A percentile compares a stretch with the other conserved stretches of the same genome.
phyloP scores from a whole-genome alignment of 2,888 invertebrate species.

The Ischnura elegans region DNA sequence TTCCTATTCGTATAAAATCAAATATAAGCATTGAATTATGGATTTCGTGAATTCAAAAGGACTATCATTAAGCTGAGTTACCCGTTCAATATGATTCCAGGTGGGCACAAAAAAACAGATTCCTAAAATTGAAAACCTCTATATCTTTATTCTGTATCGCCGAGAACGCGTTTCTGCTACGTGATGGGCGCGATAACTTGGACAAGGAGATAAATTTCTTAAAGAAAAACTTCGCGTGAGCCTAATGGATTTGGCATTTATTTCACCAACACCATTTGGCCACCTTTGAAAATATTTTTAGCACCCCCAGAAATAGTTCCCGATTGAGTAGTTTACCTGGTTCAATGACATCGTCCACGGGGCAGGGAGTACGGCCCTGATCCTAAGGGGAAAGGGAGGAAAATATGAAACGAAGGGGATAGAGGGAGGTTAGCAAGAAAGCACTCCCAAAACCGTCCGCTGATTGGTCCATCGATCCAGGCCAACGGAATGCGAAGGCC shows the following conservation, averaged over 20 bases:
- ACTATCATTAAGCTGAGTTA: neutral
- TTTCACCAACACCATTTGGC: too few relatives aligned
- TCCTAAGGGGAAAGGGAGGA: neutral
- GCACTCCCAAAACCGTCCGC: neutral
- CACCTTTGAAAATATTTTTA: neutral
- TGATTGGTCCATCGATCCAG: constrained; percentile 48
- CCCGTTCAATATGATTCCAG: neutral
- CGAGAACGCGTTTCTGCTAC: neutral
- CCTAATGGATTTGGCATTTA: neutral
- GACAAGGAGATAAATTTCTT: neutral
- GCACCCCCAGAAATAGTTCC: neutral
- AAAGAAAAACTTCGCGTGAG: neutral
- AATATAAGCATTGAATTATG: too few relatives aligned
- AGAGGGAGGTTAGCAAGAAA: neutral
- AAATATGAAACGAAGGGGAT: neutral
- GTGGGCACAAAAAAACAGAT: neutral
- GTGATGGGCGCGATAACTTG: neutral
- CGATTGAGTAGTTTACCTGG: neutral
- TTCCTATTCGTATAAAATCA: too few relatives aligned
- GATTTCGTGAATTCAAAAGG: too few relatives aligned
- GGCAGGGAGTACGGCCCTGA: neutral
- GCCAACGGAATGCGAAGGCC: neutral
- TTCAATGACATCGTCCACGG: neutral
- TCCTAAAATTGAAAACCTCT: neutral
- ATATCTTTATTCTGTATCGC: neutral